Evolutionary conservation across 2,113 vertebrate species (phyloP), one percentile per base, ranked within the genome.

Genomic region (Clinocottus analis): DNA sequence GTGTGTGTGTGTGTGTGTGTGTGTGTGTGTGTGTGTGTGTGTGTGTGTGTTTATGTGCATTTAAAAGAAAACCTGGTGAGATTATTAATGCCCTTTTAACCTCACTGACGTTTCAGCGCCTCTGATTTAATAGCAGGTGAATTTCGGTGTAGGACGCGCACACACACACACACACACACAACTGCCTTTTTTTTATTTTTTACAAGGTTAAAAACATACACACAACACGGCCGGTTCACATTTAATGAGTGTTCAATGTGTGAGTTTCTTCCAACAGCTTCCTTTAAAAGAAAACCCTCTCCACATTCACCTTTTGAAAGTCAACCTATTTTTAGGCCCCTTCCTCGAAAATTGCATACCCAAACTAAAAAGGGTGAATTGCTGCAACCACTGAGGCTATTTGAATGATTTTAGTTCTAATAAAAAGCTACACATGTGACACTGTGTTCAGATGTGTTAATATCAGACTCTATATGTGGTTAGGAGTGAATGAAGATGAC

Each of bases 51-150:
- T n/a, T n/a, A n/a, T n/a, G 41, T 29, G 35, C 21, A 27, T 88
- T 71, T 60, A 60, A 55, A 75, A 27, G 68, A n/a, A 47, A 83
- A 65, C 80, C 65, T 75, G 72, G 7, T 60, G 77, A 77, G 82
- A 66, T 60, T 61, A 51, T 62, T 76, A 79, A 82, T 64, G 67
- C 55, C 35, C 59, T 78, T 72, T 67, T 13, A 68, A 84, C 61
- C 41, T 47, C 47, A 65, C 75, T 33, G 53, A 37, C 17, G 65
- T 74, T 60, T 76, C 64, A 16, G 0, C 10, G 31, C 67, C 47
- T 37, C 17, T 2, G 60, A 49, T 77, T 87, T 84, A 80, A 76
- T 51, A 71, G 51, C 76, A 87, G 84, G 81, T 82, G 70, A 58
- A 80, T 41, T 59, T 73, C 19, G 35, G 49, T 60, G 16, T 23